Evolutionary conservation across 2,797 vertebrate genomes (phyloP), one percentile per base, ranked within the genome.

Genomic region (Loris lydekkerianus): DNA sequence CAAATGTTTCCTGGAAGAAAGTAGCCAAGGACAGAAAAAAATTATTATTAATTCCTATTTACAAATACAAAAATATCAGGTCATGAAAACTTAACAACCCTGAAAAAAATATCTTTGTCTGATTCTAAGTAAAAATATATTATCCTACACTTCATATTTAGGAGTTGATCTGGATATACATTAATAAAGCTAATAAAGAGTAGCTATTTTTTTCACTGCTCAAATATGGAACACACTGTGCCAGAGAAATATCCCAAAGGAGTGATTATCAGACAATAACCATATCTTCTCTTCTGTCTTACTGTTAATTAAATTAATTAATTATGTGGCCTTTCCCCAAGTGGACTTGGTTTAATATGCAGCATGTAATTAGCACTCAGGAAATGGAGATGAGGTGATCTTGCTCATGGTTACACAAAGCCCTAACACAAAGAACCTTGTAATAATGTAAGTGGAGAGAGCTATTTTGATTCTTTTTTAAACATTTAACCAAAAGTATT

Each of bases 301-400:
- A 94, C 80, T 97, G 87, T 96, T 98, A 98, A 98, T 98, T 98
- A 98, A 98, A 98, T 98, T 98, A 98, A 98, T 98, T 98, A 98
- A 98, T 98, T 98, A 98, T 97, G 96, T 97, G 97, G 83, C 85
- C 96, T 98, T 98, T 98, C 92, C 98, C 97, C 97, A 98, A 96
- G 94, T 97, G 97, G 97, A 97, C 95, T 97, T 98, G 93, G 98
- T 98, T 98, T 98, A 98, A 98, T 98, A 93, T 97, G 91, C 93
- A 43, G 29, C 53, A 78, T 97, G 75, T 97, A 98, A 98, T 98
- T 98, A 98, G 56, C 60, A 97, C 91, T 97, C 95, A 96, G 91
- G 91, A 98, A 98, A 95, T 97, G 92, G 89, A 98, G 97, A 98
- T 96, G 92, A 98, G 94, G 93, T 94, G 27, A 97, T 98, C 97